Evolutionary conservation across 2,888 invertebrate genomes (phyloP), one percentile per base, ranked within the genome.

Genomic region (Eubasilissa splendida): DNA sequence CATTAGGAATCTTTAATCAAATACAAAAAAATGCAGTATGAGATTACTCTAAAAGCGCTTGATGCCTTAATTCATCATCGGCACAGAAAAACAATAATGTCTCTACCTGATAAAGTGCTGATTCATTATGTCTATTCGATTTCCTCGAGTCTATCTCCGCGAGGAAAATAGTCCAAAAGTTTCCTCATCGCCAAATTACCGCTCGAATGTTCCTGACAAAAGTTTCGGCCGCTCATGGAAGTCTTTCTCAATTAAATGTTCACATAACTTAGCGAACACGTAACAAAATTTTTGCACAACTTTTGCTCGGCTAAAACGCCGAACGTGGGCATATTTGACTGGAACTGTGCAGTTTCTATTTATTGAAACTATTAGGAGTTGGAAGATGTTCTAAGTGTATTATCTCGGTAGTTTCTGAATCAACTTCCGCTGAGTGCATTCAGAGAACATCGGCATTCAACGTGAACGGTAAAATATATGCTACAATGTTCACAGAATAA

Each of bases 331-430:
- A 52, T 66, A 50, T 42, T 66, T 50, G 33, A 63, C 76, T 42
- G 42, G 42, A 42, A 42, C 76, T 52, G 50, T 63, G 65, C 76
- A 76, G 80, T 80, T 80, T 60, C 53, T 80, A 76, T 80, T 80
- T 80, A 80, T 80, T 60, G 80, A 80, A 80, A 80, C 76, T 70
- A 76, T 80, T 80, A 59, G 68, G 77, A 80, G 76, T 80, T 80
- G 54, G 76, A 71, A 52, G 50, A 59, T 68, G 68, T 50, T 68
- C 52, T 68, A 68, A 68, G 68, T 50, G 50, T 50, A 68, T 68
- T 53, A 56, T 71, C 56, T 71, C 54, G 11, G 54, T 14, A 52
- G 68, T 56, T 56, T 31, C 9, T 22, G 56, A 11, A 31, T 14
- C 53, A 68, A 68, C n/a, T 68, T 68, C 50, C 68, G 14, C n/a